Evolutionary conservation across 2,888 invertebrate genomes (phyloP), one percentile per base, ranked within the genome.

Genomic region (Macrosiphum euphorbiae): DNA sequence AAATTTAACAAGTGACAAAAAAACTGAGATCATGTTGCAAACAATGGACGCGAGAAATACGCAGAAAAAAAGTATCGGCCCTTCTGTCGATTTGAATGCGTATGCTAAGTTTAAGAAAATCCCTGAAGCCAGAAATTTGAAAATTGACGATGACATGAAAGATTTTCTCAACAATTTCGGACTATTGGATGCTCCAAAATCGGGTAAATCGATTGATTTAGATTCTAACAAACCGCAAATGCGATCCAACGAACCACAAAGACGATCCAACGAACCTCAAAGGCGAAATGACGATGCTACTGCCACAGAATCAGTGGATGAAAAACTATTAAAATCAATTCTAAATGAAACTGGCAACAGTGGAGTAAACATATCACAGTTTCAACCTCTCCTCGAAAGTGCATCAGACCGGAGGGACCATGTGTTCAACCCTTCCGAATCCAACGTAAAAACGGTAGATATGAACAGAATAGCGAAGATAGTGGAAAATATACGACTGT

Each of bases 111-210:
- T 96, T 94, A 96, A 96, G 94, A 96, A 96, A 1, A 94, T 96
- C 4, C 96, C 96, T 94, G n/a, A 95, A 95, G 4, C 95, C 5
- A 95, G 96, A 5, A 95, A 95, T 55, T 3, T 91, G 94, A 88
- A 91, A 47, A 94, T 95, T 47, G 95, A 94, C 52, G 95, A 95
- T 50, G 96, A 96, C 50, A 96, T 96, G 96, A 95, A 95, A 91
- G 95, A 96, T n/a, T 96, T 96, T 88, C 94, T 96, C 78, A 96
- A 96, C 0, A 95, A 95, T 58, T 96, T 96, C 94, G 96, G 96
- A 3, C 95, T 96, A 1, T 95, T 96, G 0, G 94, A 95, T 50
- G 86, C 85, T 85, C 87, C 88, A 52, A 94, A 94, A 90, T 94
- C 94, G 11, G 94, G 78, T n/a, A 94, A 92, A 61, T 61, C 90